These are phyloP conservation scores for Alloscopus bannaensis DNA, from an alignment of 2,888 invertebrate genomes.

Conservation along the genomic window DNA sequence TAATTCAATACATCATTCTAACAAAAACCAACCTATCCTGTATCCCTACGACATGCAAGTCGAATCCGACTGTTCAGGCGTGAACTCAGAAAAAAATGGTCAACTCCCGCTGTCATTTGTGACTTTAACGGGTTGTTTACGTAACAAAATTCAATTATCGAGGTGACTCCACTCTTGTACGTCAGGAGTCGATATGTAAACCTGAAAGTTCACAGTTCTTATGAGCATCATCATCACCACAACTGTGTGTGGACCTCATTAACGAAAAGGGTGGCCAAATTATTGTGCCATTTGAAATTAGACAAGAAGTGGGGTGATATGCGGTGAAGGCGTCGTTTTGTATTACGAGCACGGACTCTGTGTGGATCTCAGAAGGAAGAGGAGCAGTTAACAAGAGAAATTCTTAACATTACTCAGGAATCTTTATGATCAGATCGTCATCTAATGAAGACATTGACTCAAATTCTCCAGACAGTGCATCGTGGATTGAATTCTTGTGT, in stretches of 20 bases:
- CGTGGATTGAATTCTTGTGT: slow-evolving; percentile 19
- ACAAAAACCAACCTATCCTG: too few species aligned
- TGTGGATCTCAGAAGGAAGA: too few species aligned
- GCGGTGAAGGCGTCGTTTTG: too few species aligned
- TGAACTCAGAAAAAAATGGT: slow-evolving; percentile 20
- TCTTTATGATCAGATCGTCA: slow-evolving; percentile 51
- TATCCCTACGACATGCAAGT: slow-evolving; percentile 24
- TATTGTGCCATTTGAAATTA: too few species aligned
- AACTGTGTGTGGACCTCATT: too few species aligned
- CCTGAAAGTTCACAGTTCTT: too few species aligned
- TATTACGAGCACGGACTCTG: too few species aligned
- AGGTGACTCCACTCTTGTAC: not conserved
- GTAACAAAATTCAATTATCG: slow-evolving; percentile 53
- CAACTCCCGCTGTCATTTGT: slow-evolving; percentile 43
- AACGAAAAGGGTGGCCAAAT: too few species aligned
- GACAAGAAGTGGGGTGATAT: too few species aligned
- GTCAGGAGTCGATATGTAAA: not conserved
- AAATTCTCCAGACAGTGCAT: not conserved
- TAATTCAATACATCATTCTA: slow-evolving; percentile 51
- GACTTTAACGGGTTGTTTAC: slow-evolving; percentile 50
- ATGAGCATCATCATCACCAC: too few species aligned
- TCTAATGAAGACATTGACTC: slow-evolving; percentile 51
- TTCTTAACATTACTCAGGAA: slow-evolving; percentile 18
- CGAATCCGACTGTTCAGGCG: slow-evolving; percentile 7
- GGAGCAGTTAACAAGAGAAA: not conserved